Evolutionary conservation across 2,888 invertebrate genomes (phyloP).

Genomic region (Stegophylla sp.): DNA sequence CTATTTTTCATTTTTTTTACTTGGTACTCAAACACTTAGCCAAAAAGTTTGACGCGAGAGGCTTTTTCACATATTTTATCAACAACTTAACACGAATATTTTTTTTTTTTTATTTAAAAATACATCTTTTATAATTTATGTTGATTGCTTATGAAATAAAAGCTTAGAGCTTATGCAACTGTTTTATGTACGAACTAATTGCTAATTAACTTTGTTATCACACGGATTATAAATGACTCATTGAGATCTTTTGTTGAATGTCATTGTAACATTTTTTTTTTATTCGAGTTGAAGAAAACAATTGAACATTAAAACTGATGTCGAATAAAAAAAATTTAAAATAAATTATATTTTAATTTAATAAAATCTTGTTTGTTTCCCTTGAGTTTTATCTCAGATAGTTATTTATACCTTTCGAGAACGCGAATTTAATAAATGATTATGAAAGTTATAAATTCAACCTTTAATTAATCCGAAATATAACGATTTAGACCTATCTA

Average conservation of each 20-base stretch:
- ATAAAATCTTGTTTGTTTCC: background rate
- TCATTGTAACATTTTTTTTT: background rate
- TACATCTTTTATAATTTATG: background rate
- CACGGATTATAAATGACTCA: slow-evolving; percentile 20
- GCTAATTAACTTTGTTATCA: slow-evolving; percentile 33
- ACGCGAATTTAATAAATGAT: background rate
- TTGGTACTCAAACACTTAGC: too few relatives aligned
- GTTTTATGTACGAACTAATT: slow-evolving; percentile 22
- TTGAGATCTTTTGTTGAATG: slow-evolving; percentile 18
- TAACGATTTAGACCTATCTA: too few relatives aligned
- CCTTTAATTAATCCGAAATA: background rate
- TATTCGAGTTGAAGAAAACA: background rate
- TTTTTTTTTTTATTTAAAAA: background rate
- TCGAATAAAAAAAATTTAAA: background rate
- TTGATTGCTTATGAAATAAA: slow-evolving; percentile 22
- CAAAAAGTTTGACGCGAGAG: too few relatives aligned
- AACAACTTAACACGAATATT: background rate
- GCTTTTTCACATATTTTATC: background rate
- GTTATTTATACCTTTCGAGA: background rate
- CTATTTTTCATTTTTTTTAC: too few relatives aligned
- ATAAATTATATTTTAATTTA: background rate
- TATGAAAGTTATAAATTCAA: background rate
- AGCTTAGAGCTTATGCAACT: slow-evolving; percentile 11
- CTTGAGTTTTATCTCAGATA: background rate
- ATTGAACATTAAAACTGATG: slow-evolving; percentile 1